phyloP scores from a whole-genome alignment of 2,888 invertebrate species.

The Noctua janthina region DNA sequence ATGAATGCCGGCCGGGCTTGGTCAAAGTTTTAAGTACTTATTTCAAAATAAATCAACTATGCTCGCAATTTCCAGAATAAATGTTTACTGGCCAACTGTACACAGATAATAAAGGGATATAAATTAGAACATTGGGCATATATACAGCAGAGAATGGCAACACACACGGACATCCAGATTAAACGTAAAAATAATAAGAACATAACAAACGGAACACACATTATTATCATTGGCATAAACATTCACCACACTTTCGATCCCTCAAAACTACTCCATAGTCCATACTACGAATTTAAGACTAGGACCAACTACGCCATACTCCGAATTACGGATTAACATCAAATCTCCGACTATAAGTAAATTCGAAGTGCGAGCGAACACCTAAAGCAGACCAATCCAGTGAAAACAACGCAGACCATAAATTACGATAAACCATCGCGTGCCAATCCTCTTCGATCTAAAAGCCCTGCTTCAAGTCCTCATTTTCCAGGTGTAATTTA shows the following conservation, averaged over 20 bases:
- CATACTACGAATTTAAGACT: slow-evolving; percentile 6
- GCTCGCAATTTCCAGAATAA: slow-evolving; percentile 3
- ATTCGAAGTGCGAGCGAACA: not conserved
- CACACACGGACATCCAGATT: not conserved
- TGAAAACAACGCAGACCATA: slow-evolving; percentile 59
- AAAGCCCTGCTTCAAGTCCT: slow-evolving; percentile 72
- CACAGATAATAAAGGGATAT: not conserved
- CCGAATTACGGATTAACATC: slow-evolving; percentile 11
- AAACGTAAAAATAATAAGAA: not conserved
- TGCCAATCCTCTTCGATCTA: slow-evolving; percentile 70
- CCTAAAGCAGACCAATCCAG: slow-evolving; percentile 37
- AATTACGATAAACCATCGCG: slow-evolving; percentile 73
- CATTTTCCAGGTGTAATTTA: slow-evolving; percentile 72
- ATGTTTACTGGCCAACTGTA: slow-evolving; percentile 25
- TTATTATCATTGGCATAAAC: slow-evolving; percentile 14
- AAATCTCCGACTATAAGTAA: not conserved
- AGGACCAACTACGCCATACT: not conserved
- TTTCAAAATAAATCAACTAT: slow-evolving; percentile 30
- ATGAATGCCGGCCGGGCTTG: not conserved
- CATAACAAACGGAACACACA: not conserved
- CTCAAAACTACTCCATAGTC: not conserved
- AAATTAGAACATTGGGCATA: slow-evolving; percentile 3
- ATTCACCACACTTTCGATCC: not conserved
- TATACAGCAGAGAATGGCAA: not conserved
- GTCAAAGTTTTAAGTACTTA: slow-evolving; percentile 20